Evolutionary conservation across 2,797 vertebrate genomes (phyloP), one percentile per base, ranked within the genome.

Genomic region (Babyrousa celebensis): DNA sequence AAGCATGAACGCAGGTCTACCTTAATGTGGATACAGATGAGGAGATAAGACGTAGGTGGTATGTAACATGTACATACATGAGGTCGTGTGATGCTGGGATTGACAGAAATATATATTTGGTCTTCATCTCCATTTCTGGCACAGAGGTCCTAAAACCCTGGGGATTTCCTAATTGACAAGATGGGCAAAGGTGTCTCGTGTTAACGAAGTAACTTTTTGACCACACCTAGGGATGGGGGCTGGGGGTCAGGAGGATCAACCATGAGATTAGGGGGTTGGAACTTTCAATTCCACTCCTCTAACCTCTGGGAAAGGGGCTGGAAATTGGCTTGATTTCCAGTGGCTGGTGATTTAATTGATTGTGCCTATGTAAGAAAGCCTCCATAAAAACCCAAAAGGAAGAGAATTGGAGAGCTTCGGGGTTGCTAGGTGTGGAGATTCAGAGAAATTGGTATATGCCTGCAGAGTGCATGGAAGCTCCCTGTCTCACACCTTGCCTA

Each of bases 371-470:
- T 67, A 48, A 54, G 23, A 29, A 29, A n/a, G 18, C 43, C 8
- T 14, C 43, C 21, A 11, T 25, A 52, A n/a, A 16, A 84, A 10
- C 7, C 29, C 16, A 11, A 32, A 32, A 84, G 82, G 43, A 84
- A 27, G 21, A 43, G 8, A 7, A 29, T 23, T 62, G 11, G 20
- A 67, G 62, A 32, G 27, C 63, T 21, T 11, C 17, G 4, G 20
- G 5, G 2, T 32, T 52, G 29, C 18, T 23, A 32, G 18, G 32
- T 25, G 2, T 1, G 36, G 6, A 65, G 36, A 48, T 52, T 15
- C 1, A 4, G 7, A 8, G 29, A 52, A 29, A n/a, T 43, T 5
- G 2, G 1, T 14, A 6, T 3, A 6, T 3, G 16, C 18, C 43
- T 67, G 12, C 62, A 32, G 18, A 32, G 63, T 10, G 11, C 17